Conservation (phyloP, 2,113 vertebrate species). For the Anhinga rufa region DNA sequence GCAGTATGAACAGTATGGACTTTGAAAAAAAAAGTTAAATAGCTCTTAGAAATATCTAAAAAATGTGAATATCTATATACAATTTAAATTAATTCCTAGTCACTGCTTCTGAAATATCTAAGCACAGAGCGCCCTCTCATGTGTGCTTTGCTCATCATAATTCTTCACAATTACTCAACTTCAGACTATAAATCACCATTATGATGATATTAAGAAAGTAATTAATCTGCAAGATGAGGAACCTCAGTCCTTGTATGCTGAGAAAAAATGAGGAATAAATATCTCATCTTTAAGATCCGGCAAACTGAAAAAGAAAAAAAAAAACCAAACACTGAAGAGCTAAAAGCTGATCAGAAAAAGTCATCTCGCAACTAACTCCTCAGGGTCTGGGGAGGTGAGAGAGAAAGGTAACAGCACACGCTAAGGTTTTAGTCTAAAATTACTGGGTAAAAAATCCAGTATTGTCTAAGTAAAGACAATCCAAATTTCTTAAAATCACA, state of each 20-base stretch:
- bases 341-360: not conserved
- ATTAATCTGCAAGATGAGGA: not conserved
- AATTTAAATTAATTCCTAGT: not conserved
- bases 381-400: not conserved
- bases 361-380: not conserved
- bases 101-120: not conserved
- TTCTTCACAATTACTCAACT: not conserved
- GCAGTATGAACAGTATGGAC: not conserved
- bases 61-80: not conserved
- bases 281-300: not conserved
- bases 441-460: not conserved
- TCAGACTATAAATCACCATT: not conserved
- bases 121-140: slow-evolving; percentile 44
- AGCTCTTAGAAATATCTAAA: not conserved
- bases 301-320: not conserved
- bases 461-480: not conserved
- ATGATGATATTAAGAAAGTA: not conserved
- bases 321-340: not conserved
- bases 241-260: not conserved
- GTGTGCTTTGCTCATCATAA: not conserved
- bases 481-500: not conserved
- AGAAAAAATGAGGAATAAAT: not conserved
- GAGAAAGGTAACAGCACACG: not conserved
- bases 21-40: not conserved
- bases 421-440: not conserved